phyloP scores from a whole-genome alignment of 2,888 invertebrate genomes.

The Pyralis farinalis region DNA sequence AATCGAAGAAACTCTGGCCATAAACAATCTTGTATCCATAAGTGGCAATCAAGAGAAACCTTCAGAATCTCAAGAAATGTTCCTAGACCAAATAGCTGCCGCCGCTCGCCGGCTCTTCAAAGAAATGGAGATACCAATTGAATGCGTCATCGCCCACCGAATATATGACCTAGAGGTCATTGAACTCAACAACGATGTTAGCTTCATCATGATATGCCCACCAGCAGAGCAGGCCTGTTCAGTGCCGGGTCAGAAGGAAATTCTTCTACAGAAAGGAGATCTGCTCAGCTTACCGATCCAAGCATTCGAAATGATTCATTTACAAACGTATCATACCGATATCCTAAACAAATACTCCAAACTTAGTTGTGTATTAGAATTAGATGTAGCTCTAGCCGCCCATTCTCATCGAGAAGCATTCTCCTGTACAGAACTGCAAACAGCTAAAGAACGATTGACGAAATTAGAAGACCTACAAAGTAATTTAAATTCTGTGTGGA shows the following conservation, averaged over 20 bases:
- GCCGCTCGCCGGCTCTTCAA: conserved; percentile 88
- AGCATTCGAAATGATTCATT: conserved; percentile 96
- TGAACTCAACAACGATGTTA: conserved; percentile 94
- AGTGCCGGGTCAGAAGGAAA: conserved; percentile 92
- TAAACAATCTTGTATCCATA: conserved; percentile 57
- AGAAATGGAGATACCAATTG: conserved; percentile 88
- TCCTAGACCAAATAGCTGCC: conserved; percentile 88
- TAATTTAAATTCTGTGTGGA: conserved; percentile 94
- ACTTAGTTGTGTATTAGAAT: conserved; percentile 95
- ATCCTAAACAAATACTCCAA: conserved; percentile 95
- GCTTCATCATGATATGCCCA: conserved; percentile 95
- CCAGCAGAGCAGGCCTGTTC: conserved; percentile 96
- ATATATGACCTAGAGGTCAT: conserved; percentile 97
- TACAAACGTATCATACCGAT: conserved; percentile 95
- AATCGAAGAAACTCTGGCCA: conserved; percentile 42
- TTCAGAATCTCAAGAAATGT: conserved; percentile 90
- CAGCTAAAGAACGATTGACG: conserved; percentile 91
- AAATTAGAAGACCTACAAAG: conserved; percentile 92
- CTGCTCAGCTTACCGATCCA: conserved; percentile 95
- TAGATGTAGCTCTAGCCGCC: conserved; percentile 94
- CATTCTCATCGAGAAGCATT: conserved; percentile 97
- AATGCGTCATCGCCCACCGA: conserved; percentile 87
- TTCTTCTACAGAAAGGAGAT: conserved; percentile 91
- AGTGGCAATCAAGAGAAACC: conserved; percentile 59
- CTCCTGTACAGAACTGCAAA: conserved; percentile 91